A percentile compares a stretch with the other conserved stretches of the same genome.
These are phyloP conservation scores for Coecobrya sp. DNA, from an alignment of 2,888 invertebrate species.

Conservation along the genomic window DNA sequence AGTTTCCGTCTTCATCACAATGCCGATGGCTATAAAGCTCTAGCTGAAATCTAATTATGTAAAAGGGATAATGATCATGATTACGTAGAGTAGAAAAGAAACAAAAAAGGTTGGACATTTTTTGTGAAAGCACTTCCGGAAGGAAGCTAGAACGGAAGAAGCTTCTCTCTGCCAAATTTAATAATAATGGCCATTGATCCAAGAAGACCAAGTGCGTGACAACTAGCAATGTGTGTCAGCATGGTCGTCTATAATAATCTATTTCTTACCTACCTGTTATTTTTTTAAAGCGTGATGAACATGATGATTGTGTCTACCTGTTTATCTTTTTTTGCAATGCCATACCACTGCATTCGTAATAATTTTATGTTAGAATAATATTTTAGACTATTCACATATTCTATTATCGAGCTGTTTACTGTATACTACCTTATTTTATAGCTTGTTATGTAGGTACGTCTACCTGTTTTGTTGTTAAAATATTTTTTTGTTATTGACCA, in stretches of 20 bases:
- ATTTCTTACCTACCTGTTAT: not conserved
- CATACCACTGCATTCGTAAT: not conserved
- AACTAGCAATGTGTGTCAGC: conserved; percentile 27
- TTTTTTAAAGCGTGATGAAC: not conserved
- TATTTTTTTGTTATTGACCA: not conserved
- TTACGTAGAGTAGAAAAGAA: no score
- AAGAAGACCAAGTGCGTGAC: not conserved
- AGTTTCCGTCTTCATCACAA: not conserved
- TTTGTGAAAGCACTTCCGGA: conserved; percentile 51
- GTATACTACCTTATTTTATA: not conserved
- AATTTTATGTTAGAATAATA: no score
- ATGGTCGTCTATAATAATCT: not conserved
- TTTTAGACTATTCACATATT: no score
- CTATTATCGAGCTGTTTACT: not conserved
- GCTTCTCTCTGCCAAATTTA: not conserved
- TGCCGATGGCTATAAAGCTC: not conserved
- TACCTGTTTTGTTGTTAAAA: not conserved
- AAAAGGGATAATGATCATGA: not conserved
- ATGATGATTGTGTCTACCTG: not conserved
- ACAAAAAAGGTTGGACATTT: not conserved
- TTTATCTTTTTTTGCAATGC: not conserved
- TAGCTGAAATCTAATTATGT: not conserved
- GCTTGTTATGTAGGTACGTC: not conserved
- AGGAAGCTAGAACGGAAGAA: conserved; percentile 22
- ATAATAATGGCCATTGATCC: no score